Percentiles rank a stretch among this genome's conserved stretches.
Conservation (phyloP, 2,797 vertebrate species). For the Notamacropus eugenii region DNA sequence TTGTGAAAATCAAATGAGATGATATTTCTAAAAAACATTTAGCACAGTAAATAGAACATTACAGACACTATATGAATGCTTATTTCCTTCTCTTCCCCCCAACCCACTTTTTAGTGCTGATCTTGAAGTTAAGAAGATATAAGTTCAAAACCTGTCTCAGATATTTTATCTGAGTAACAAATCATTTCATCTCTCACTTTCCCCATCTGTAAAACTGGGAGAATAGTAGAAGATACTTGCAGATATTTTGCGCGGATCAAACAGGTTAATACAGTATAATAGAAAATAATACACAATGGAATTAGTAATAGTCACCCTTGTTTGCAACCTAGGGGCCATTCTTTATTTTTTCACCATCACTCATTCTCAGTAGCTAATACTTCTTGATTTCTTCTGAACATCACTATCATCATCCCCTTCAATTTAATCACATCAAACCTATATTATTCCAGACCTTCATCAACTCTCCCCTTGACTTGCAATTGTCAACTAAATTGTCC, state of each 20-base stretch:
- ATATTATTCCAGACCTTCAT: neutral
- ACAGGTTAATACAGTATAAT: neutral
- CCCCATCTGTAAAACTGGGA: neutral
- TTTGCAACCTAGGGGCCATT: neutral
- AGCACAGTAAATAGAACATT: neutral
- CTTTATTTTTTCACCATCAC: neutral
- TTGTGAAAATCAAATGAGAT: neutral
- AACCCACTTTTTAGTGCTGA: neutral
- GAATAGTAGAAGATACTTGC: neutral
- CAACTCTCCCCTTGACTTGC: neutral
- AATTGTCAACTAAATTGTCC: neutral
- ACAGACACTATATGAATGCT: neutral
- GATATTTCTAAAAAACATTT: neutral
- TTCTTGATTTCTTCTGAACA: neutral
- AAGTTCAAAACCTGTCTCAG: neutral
- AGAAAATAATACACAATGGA: neutral
- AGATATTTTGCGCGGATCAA: neutral
- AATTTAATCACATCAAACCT: neutral
- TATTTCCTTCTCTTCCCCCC: neutral
- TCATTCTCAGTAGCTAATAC: neutral
- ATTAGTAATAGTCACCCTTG: neutral
- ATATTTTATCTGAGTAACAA: neutral
- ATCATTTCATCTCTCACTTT: neutral
- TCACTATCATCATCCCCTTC: neutral
- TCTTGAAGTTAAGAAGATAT: neutral